A percentile compares a stretch with the other conserved stretches of the same genome.
Conservation (phyloP, 1,140 invertebrate species). For the Camponotus pennsylvanicus region DNA sequence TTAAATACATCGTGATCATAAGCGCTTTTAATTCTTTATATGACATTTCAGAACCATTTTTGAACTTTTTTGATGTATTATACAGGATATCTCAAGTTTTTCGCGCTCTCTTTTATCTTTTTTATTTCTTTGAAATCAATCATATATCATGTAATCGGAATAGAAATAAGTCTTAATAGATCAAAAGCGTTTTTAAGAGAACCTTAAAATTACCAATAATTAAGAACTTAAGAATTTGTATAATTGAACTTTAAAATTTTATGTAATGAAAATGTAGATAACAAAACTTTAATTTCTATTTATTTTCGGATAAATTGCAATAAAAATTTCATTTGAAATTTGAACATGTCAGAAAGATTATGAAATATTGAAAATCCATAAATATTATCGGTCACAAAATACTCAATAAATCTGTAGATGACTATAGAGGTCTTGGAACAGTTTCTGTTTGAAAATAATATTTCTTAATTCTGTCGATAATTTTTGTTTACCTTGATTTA, state of each 20-base stretch:
- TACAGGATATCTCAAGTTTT: background rate
- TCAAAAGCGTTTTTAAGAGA: background rate
- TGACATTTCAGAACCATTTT: background rate
- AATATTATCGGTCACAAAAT: background rate
- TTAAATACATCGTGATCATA: slow-evolving; percentile 35
- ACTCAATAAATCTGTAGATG: background rate
- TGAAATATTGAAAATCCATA: background rate
- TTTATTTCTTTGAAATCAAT: too few relatives aligned
- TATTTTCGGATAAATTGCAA: background rate
- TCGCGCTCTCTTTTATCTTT: background rate
- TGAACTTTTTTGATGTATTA: background rate
- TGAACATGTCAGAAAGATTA: background rate
- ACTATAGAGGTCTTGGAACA: background rate
- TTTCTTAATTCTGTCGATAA: background rate
- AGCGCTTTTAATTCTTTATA: slow-evolving; percentile 7
- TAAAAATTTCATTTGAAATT: background rate
- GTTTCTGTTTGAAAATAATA: background rate
- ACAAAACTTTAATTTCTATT: background rate
- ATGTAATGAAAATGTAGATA: background rate
- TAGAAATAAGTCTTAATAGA: background rate
- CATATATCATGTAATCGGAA: too few relatives aligned
- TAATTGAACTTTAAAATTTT: background rate
- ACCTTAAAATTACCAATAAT: background rate
- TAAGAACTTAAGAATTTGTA: background rate
- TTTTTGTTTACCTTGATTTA: background rate